Evolutionary conservation across 2,888 invertebrate species (phyloP).

Genomic region (Drosophila parthenogenetica): DNA sequence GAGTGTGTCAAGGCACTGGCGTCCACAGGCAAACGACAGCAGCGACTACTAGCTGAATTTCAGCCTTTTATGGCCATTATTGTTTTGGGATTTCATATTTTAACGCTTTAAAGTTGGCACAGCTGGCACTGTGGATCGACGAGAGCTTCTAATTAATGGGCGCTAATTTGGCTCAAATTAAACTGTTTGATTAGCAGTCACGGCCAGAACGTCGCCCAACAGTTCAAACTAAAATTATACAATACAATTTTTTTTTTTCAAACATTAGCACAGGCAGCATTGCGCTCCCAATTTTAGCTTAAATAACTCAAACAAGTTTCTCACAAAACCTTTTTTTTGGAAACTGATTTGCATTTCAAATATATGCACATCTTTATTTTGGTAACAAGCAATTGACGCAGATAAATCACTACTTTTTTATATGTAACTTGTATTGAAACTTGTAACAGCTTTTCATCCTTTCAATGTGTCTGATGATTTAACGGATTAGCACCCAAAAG

Average conservation of each 20-base stretch:
- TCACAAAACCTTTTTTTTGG: constrained; percentile 1
- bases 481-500: neutral
- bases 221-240: neutral
- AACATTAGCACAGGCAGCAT: neutral
- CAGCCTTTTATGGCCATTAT: constrained; percentile 71
- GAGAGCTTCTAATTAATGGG: constrained; percentile 60
- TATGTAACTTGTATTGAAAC: neutral
- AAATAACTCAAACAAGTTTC: constrained; percentile 13
- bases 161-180: constrained; percentile 65
- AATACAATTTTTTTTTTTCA: neutral
- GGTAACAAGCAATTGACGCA: neutral
- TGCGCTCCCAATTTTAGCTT: neutral
- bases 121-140: constrained; percentile 17
- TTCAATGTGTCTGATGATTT: neutral
- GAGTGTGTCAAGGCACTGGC: constrained; percentile 71
- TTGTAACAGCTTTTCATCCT: neutral
- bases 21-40: constrained; percentile 10
- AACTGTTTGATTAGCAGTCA: constrained; percentile 50
- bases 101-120: constrained; percentile 20
- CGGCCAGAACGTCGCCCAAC: constrained; percentile 12
- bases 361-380: neutral
- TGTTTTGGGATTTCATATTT: constrained; percentile 61
- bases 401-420: neutral
- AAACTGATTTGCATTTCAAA: constrained; percentile 4
- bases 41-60: constrained; percentile 24